Evolutionary conservation across 2,888 invertebrate species (phyloP).

Genomic region (Drosophila mulleri): DNA sequence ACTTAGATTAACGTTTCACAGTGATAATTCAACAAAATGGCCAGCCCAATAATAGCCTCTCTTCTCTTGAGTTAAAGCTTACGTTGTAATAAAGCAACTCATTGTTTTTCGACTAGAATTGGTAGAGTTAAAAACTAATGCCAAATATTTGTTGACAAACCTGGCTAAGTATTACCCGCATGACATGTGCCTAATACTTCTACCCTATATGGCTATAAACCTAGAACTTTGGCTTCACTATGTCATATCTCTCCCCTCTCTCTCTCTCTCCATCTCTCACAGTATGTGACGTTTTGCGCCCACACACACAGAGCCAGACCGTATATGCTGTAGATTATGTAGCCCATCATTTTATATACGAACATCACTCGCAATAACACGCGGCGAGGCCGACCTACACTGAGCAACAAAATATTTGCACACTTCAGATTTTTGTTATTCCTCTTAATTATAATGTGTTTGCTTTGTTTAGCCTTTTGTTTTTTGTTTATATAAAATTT

Average conservation of each 20-base stretch:
- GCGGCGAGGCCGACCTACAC: conserved; percentile 49
- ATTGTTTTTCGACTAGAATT: conserved; percentile 13
- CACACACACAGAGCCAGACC: conserved; percentile 6
- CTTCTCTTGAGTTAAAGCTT: not conserved
- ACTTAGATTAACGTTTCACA: not conserved
- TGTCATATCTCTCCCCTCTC: not conserved
- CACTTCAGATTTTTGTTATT: conserved; percentile 20
- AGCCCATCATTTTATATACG: conserved; percentile 9
- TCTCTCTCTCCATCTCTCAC: not conserved
- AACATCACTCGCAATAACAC: conserved; percentile 46
- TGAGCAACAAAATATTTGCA: conserved; percentile 59
- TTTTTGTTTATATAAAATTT: not conserved
- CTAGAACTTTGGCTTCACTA: conserved; percentile 11
- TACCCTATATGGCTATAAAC: conserved; percentile 8
- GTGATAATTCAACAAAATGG: not conserved
- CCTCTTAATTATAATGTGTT: conserved; percentile 35
- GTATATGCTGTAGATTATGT: conserved; percentile 24
- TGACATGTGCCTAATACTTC: not conserved
- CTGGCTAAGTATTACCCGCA: not conserved
- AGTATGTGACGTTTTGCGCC: not conserved
- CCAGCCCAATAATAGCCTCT: not conserved
- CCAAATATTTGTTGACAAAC: conserved; percentile 4
- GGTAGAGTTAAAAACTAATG: not conserved
- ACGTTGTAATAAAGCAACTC: conserved; percentile 7
- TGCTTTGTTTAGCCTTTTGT: conserved; percentile 4